Conservation (phyloP, 2,888 invertebrate genomes). For the Dasypogon diadema region DNA sequence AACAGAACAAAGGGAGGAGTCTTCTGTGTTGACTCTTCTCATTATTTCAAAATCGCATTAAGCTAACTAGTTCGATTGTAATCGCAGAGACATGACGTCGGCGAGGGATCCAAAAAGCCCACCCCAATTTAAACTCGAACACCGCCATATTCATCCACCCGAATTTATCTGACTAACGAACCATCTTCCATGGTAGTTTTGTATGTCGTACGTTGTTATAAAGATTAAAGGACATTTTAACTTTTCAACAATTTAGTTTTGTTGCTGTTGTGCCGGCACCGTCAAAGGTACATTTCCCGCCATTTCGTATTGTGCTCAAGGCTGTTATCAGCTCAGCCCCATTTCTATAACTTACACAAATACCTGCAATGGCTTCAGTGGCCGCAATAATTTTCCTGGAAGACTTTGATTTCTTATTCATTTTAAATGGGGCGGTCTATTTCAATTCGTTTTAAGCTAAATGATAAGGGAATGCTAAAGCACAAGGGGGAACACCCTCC, state of each 20-base stretch:
- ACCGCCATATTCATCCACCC: constrained; percentile 22
- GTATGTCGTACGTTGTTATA: constrained; percentile 14
- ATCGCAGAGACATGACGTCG: constrained; percentile 50
- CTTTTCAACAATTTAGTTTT: constrained; percentile 13
- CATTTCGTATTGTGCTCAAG: constrained; percentile 16
- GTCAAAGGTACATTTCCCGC: constrained; percentile 39
- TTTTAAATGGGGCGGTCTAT: constrained; percentile 48
- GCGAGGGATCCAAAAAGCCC: neutral
- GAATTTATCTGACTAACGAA: constrained; percentile 45
- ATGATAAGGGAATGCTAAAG: too few species aligned
- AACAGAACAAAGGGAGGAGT: constrained; percentile 54
- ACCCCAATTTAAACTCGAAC: constrained; percentile 36
- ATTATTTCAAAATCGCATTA: constrained; percentile 57
- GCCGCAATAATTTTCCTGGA: constrained; percentile 24
- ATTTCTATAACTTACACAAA: too few species aligned
- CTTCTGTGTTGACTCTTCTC: constrained; percentile 54
- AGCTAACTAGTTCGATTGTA: constrained; percentile 57
- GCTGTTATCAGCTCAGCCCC: constrained; percentile 15
- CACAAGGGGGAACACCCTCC: too few species aligned
- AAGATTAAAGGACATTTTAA: constrained; percentile 39
- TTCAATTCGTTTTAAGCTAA: too few species aligned
- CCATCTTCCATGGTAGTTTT: constrained; percentile 18
- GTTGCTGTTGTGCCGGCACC: neutral
- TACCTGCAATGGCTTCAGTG: neutral
- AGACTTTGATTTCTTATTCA: constrained; percentile 39